Conservation (phyloP, 2,888 invertebrate species). For the Caenorhabditis imperialis region DNA sequence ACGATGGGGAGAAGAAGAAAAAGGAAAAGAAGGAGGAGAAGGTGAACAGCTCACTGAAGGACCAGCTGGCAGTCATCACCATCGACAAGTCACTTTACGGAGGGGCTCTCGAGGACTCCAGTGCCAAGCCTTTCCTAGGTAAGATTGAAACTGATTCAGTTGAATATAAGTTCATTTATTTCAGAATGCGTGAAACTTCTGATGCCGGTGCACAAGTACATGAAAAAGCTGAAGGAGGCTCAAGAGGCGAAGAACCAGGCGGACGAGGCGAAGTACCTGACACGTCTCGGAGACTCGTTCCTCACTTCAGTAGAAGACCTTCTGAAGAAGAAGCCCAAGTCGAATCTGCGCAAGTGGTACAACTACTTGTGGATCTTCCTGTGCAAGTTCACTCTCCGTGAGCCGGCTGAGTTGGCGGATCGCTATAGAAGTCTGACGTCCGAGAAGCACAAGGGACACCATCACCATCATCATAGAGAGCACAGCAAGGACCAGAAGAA, state of each 20-base stretch:
- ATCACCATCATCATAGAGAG: slow-evolving; percentile 44
- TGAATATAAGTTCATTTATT: slow-evolving; percentile 8
- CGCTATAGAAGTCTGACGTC: slow-evolving; percentile 35
- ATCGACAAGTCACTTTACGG: slow-evolving; percentile 64
- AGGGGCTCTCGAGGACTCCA: slow-evolving; percentile 57
- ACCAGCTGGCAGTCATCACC: slow-evolving; percentile 52
- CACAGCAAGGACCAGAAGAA: slow-evolving; percentile 14
- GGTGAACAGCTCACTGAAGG: slow-evolving; percentile 35
- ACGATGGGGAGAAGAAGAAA: slow-evolving; percentile 19
- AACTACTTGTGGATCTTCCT: slow-evolving; percentile 75
- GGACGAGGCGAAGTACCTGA: slow-evolving; percentile 64
- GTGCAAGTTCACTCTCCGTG: slow-evolving; percentile 69
- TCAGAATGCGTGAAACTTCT: slow-evolving; percentile 72
- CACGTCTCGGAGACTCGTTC: slow-evolving; percentile 72
- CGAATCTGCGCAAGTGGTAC: slow-evolving; percentile 66
- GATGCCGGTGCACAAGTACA: slow-evolving; percentile 72
- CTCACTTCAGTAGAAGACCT: slow-evolving; percentile 52
- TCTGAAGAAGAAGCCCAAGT: slow-evolving; percentile 57
- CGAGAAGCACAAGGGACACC: slow-evolving; percentile 49
- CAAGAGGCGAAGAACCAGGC: slow-evolving; percentile 49
- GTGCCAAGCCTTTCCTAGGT: slow-evolving; percentile 60
- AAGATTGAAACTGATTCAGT: not conserved
- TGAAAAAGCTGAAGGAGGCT: slow-evolving; percentile 63
- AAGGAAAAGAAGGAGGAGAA: slow-evolving; percentile 17
- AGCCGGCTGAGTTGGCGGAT: slow-evolving; percentile 55